These are phyloP conservation scores for Drosophila cognata DNA, from an alignment of 2,888 invertebrate species.

Conservation along the genomic window DNA sequence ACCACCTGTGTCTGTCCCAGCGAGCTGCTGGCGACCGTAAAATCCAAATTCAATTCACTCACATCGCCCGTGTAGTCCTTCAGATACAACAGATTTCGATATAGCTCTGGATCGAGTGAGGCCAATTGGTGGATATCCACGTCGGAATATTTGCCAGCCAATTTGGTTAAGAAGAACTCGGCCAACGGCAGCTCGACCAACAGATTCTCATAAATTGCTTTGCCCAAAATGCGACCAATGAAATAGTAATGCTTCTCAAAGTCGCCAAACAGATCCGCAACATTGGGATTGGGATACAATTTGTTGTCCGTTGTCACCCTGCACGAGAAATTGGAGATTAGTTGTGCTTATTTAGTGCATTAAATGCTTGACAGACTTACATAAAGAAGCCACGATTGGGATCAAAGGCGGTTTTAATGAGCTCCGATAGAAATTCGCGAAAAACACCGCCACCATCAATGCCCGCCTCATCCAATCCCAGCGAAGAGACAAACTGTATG, in stretches of 20 bases:
- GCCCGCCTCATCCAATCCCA: constrained; percentile 97
- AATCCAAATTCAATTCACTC: constrained; percentile 95
- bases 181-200: constrained; percentile 97
- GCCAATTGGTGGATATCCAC: constrained; percentile 96
- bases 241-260: constrained; percentile 96
- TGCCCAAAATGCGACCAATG: constrained; percentile 96
- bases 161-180: constrained; percentile 96
- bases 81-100: constrained; percentile 94
- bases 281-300: constrained; percentile 98
- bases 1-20: constrained; percentile 95
- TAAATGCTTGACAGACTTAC: constrained; percentile 77
- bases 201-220: constrained; percentile 97
- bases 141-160: constrained; percentile 90
- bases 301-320: constrained; percentile 94
- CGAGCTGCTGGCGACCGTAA: constrained; percentile 95
- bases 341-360: neutral
- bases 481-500: constrained; percentile 95
- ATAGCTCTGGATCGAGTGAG: constrained; percentile 94
- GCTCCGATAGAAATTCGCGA: constrained; percentile 96
- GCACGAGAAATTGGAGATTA: neutral
- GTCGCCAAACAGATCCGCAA: constrained; percentile 93
- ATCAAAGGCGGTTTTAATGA: constrained; percentile 97
- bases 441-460: constrained; percentile 99
- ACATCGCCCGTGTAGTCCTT: constrained; percentile 95
- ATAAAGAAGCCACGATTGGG: constrained; percentile 97